Base-by-base conservation (phyloP, 1,140 invertebrate species). In the Tetranychus cinnabarinus region DNA sequence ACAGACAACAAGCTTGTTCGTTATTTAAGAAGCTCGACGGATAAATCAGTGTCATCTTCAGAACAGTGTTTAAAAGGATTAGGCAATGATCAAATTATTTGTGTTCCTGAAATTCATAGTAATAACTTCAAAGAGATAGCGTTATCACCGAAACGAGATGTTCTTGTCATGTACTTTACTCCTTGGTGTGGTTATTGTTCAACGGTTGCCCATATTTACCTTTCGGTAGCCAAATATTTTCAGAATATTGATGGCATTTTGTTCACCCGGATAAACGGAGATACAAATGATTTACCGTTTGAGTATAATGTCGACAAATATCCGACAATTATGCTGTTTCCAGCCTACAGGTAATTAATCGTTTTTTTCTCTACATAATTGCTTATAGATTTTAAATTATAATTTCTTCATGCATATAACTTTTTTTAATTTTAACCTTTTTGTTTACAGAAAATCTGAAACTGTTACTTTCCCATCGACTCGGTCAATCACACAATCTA, bases 271-370 rank as follows among this genome's bases (percentile, higher is more conserved):
- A 77, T 88, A n/a, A 84, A 88, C 73, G 83, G 81, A 15, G 80
- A 84, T 66, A 75, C 76, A 1, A 84, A 88, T 73, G 83, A 86
- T 73, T 73, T 88, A 59, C 83, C 84, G 2, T 86, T 84, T 84
- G 79, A 83, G 68, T 86, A 80, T 70, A 82, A 80, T 35, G 81
- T 82, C 71, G 78, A 80, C 67, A 74, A 72, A 37, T 85, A 82
- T 74, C 85, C 85, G 8, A 79, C 81, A 0, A 76, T 88, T 46
- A 71, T 87, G 15, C 81, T 86, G 64, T 83, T 84, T 66, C 82
- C 83, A 37, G 76, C 78, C 1, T 70, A 74, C 66, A 77, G 77
- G 81, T 82, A 72, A 69, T 66, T 67, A 58, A 2, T 23, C 23
- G 0, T 23, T 23, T 23, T 23, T 23, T 23, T 23, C 23, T 23